phyloP scores from a whole-genome alignment of 2,113 vertebrate species.

The Nettapus auritus region DNA sequence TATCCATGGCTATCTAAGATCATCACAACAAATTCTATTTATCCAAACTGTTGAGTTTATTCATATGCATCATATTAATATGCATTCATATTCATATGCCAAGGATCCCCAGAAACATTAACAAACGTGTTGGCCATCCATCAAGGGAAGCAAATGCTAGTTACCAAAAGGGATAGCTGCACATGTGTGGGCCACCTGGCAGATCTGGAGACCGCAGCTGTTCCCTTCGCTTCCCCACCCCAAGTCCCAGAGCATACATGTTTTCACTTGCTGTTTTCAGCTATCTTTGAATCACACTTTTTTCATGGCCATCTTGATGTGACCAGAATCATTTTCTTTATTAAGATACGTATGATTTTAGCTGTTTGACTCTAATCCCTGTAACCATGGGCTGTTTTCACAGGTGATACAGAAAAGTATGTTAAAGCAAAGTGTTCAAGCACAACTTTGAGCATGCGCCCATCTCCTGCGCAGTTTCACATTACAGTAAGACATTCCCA shows the following conservation, averaged over 20 bases:
- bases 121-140: not conserved
- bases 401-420: not conserved
- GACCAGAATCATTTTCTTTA: not conserved
- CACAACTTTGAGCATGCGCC: not conserved
- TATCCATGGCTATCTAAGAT: not conserved
- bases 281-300: not conserved
- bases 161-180: not conserved
- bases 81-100: not conserved
- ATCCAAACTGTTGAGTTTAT: not conserved
- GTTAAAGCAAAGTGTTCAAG: not conserved
- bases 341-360: not conserved
- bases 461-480: not conserved
- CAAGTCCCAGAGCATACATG: not conserved
- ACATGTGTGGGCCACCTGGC: too few relatives aligned
- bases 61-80: too few relatives aligned
- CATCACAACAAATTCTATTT: not conserved
- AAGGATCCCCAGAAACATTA: not conserved
- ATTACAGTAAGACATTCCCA: not conserved
- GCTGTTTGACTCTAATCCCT: not conserved
- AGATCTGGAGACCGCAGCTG: not conserved
- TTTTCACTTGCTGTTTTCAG: not conserved
- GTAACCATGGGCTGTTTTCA: not conserved
- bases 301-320: not conserved
- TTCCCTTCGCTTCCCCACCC: not conserved
- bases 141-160: not conserved